phyloP scores from a whole-genome alignment of 2,888 invertebrate genomes.

The Amphipoea lucens region DNA sequence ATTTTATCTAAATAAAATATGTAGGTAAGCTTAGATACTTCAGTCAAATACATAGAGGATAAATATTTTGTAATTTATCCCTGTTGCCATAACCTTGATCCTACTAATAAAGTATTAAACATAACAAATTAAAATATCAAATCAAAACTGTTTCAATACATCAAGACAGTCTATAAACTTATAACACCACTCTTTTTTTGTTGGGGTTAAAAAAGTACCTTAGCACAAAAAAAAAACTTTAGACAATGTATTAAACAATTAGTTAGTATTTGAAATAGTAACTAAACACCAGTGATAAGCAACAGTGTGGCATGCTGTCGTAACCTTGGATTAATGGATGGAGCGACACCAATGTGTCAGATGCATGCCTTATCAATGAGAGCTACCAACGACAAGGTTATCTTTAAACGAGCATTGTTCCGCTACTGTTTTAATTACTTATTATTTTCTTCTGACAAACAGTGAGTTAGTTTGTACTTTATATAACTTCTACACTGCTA shows the following conservation, averaged over 20 bases:
- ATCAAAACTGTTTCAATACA: neutral
- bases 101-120: neutral
- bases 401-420: slow-evolving; percentile 49
- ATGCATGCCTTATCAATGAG: slow-evolving; percentile 67
- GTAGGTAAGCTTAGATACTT: neutral
- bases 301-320: slow-evolving; percentile 28
- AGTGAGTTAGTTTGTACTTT: neutral
- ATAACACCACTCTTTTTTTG: no score
- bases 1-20: neutral
- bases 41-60: slow-evolving; percentile 13
- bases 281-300: slow-evolving; percentile 38
- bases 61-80: slow-evolving; percentile 17
- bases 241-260: slow-evolving; percentile 17
- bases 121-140: neutral
- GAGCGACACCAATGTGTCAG: slow-evolving; percentile 60
- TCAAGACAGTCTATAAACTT: neutral
- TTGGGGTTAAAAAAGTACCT: neutral
- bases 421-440: slow-evolving; percentile 25
- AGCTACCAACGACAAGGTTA: slow-evolving; percentile 62
- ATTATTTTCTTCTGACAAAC: slow-evolving; percentile 23
- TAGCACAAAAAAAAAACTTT: neutral
- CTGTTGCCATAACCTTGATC: neutral
- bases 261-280: slow-evolving; percentile 39
- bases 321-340: slow-evolving; percentile 69
- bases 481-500: neutral